phyloP scores from a whole-genome alignment of 2,797 vertebrate species.

The Brotogeris chrysoptera region DNA sequence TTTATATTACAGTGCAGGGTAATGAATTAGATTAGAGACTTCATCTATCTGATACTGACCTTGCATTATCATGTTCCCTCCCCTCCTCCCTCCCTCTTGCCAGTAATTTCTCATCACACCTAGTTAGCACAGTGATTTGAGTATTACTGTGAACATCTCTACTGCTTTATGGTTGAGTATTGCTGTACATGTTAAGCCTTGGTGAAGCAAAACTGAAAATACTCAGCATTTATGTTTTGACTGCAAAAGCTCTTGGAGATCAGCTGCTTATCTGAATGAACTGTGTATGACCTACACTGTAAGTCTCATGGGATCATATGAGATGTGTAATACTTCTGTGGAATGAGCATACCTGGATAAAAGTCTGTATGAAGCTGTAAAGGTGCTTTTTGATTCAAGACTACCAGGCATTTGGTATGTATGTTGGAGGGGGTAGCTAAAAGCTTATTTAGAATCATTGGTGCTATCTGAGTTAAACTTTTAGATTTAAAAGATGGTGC shows the following conservation, averaged over 20 bases:
- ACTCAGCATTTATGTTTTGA: not conserved
- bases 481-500: not conserved
- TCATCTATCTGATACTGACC: constrained; percentile 25
- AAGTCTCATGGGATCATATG: constrained; percentile 1
- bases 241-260: not conserved
- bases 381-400: not conserved
- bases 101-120: not conserved
- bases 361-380: constrained; percentile 3
- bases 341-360: not conserved
- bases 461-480: not conserved
- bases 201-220: constrained; percentile 3
- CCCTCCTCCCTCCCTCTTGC: constrained; percentile 5
- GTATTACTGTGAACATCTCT: not conserved
- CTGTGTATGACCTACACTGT: not conserved
- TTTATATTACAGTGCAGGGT: not conserved
- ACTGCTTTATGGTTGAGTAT: not conserved
- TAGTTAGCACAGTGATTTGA: constrained; percentile 6
- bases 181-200: not conserved
- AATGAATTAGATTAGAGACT: constrained; percentile 50
- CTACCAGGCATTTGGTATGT: constrained; percentile 6
- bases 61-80: constrained; percentile 43
- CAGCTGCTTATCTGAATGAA: constrained; percentile 22
- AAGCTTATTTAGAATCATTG: not conserved
- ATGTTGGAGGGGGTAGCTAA: not conserved
- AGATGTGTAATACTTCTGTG: not conserved